Percentiles rank a stretch among this genome's conserved stretches.
These are phyloP conservation scores for Byasa hedistus DNA, from an alignment of 2,888 invertebrate genomes.

Conservation along the genomic window DNA sequence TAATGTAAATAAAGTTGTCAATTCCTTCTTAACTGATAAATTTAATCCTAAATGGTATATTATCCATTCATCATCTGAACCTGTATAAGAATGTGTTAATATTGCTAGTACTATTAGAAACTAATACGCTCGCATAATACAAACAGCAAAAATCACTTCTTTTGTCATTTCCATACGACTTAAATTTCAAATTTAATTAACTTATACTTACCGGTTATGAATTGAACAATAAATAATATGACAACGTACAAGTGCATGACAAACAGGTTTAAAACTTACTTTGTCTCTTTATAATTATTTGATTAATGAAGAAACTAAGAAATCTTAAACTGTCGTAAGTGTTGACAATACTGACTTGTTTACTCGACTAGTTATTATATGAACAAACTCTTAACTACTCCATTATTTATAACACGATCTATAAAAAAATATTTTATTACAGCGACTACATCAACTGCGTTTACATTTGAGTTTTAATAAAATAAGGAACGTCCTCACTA, in stretches of 20 bases:
- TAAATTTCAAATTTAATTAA: conserved; percentile 17
- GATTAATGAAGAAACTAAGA: conserved; percentile 14
- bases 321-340: not conserved
- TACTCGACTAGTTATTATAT: too few relatives aligned
- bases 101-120: too few relatives aligned
- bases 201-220: conserved; percentile 4
- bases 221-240: conserved; percentile 21
- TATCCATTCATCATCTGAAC: too few relatives aligned
- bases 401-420: too few relatives aligned
- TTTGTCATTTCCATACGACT: not conserved
- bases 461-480: not conserved
- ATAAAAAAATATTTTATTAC: too few relatives aligned
- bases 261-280: conserved; percentile 15
- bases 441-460: not conserved
- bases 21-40: too few relatives aligned
- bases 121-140: too few relatives aligned
- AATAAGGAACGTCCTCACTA: too few relatives aligned
- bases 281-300: conserved; percentile 23
- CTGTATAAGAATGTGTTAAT: too few relatives aligned
- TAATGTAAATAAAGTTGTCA: too few relatives aligned
- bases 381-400: too few relatives aligned
- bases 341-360: not conserved
- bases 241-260: conserved; percentile 11
- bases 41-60: too few relatives aligned
- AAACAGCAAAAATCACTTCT: not conserved